Evolutionary conservation across 1,140 invertebrate genomes (phyloP), one percentile per base, ranked within the genome.

Genomic region (Phymorhynchus buccinoides): DNA sequence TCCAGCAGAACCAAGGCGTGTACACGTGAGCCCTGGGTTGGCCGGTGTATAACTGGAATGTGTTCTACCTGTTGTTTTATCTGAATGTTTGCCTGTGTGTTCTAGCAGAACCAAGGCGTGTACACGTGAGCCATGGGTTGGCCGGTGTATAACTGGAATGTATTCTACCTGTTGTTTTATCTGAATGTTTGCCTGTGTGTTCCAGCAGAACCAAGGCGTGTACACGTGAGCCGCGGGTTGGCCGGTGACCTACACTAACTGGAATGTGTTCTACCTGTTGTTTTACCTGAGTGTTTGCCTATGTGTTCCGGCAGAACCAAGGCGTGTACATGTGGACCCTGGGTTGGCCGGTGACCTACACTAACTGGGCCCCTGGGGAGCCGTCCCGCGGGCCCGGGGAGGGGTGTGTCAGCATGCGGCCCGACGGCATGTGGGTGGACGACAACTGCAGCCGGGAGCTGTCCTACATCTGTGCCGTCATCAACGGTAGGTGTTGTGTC

Each of bases 191-290:
- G 48, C 12, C 56, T n/a, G n/a, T n/a, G 14, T 81, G 66, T 73
- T 18, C 37, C 52, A 85, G 27, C 83, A 87, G 86, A 48, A 83
- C 30, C 85, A 86, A 81, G 88, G 88, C 0, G 86, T 37, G 32
- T 89, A 89, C 41, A 32, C 22, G 14, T 89, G 88, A 87, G 85
- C 41, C 32, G 80, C 84, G 42, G 39, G 56, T 14, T 88, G 86
- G 87, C 87, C 88, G n/a, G 86, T 89, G 1, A 41, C 87, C 14
- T 89, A 85, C 56, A 89, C 79, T 9, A 86, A 88, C 84, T 89
- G 88, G 88, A n/a, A n/a, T n/a, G n/a, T n/a, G n/a, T n/a, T n/a
- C n/a, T n/a, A n/a, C n/a, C n/a, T n/a, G n/a, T n/a, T n/a, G n/a
- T n/a, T n/a, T n/a, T n/a, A n/a, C n/a, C n/a, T n/a, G n/a, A n/a